Percentiles rank a stretch among this genome's conserved stretches.
phyloP scores from a whole-genome alignment of 2,797 vertebrate genomes.

The Hemitrygon akajei region DNA sequence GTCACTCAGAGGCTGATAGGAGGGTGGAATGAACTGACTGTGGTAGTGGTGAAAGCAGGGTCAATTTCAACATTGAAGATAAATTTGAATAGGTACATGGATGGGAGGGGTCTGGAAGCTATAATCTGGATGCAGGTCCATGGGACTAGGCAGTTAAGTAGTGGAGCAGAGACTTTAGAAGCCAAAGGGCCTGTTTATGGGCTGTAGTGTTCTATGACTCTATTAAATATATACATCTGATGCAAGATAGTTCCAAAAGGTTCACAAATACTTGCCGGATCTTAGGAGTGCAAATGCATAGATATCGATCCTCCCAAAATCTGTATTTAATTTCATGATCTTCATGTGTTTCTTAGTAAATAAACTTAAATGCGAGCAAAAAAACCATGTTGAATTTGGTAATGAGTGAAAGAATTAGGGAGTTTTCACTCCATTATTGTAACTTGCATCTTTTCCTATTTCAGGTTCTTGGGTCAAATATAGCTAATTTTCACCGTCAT shows the following conservation, averaged over 20 bases:
- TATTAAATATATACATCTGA: background rate
- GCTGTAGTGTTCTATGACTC: too few species aligned
- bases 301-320: background rate
- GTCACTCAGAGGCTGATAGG: too few species aligned
- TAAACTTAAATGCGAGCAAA: background rate
- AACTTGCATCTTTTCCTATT: background rate
- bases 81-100: too few species aligned
- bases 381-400: background rate
- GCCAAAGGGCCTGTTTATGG: too few species aligned
- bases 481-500: background rate
- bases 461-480: background rate
- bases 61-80: too few species aligned
- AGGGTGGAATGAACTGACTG: too few species aligned
- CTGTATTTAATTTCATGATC: background rate
- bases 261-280: background rate
- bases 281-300: background rate
- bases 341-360: background rate
- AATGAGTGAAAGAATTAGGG: background rate
- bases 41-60: too few species aligned
- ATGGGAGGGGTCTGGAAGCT: too few species aligned
- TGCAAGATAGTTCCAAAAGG: background rate
- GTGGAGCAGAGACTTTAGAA: too few species aligned
- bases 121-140: too few species aligned
- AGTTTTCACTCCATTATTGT: background rate
- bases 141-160: too few species aligned